Conservation (phyloP, 2,797 vertebrate genomes). For the Babyrousa celebensis region DNA sequence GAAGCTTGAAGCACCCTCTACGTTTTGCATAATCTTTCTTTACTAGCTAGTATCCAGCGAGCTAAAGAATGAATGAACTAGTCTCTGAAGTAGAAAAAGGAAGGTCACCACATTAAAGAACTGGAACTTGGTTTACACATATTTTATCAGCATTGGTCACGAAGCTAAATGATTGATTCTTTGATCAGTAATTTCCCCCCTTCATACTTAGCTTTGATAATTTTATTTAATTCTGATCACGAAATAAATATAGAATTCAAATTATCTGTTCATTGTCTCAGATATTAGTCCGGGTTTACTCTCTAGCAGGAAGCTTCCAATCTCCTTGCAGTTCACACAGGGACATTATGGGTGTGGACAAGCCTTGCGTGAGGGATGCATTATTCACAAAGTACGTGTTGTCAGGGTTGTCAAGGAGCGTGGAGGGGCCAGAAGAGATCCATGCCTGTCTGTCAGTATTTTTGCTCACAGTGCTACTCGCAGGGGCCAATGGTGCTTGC, state of each 20-base stretch:
- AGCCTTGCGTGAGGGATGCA: neutral
- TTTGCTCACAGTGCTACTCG: neutral
- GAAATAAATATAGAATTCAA: neutral
- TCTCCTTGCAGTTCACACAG: neutral
- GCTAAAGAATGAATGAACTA: neutral
- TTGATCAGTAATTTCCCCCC: neutral
- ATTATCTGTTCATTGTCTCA: neutral
- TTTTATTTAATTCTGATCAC: constrained; percentile 1
- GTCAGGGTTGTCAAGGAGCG: neutral
- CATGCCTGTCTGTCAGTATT: neutral
- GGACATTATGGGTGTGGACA: neutral
- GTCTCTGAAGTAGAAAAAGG: constrained; percentile 1
- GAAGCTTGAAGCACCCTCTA: neutral
- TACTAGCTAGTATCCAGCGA: neutral
- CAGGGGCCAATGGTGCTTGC: neutral
- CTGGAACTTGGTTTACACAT: neutral
- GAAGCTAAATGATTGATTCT: neutral
- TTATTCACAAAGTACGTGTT: neutral
- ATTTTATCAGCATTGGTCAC: neutral
- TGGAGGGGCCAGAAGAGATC: neutral
- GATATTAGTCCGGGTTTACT: neutral
- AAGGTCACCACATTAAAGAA: neutral
- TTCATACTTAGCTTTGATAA: constrained; percentile 18
- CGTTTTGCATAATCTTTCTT: neutral
- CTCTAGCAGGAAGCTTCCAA: neutral